These are phyloP conservation scores for Carassius carassius DNA, from an alignment of 2,113 vertebrate species.

Conservation along the genomic window DNA sequence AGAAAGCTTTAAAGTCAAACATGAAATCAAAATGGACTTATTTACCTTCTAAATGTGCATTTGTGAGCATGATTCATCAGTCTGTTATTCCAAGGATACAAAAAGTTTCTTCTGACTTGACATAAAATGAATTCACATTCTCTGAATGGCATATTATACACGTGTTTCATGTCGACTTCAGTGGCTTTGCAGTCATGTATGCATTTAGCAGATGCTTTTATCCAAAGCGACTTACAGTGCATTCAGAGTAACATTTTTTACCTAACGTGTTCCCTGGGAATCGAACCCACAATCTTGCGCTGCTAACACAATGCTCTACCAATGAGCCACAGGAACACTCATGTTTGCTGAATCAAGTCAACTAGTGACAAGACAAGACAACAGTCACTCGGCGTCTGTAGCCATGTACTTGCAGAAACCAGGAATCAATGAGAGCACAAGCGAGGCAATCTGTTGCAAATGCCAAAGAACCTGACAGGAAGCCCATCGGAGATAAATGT, in stretches of 20 bases:
- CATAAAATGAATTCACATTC: too few species aligned
- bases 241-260: too few species aligned
- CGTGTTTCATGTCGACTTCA: slow-evolving; percentile 10
- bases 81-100: neutral
- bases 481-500: neutral
- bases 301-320: too few species aligned
- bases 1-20: slow-evolving; percentile 26
- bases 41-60: neutral
- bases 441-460: slow-evolving; percentile 5
- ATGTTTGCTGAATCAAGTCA: slow-evolving; percentile 3
- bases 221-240: too few species aligned
- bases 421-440: neutral
- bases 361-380: neutral
- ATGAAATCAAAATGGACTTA: neutral
- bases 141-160: neutral
- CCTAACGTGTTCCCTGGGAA: too few species aligned
- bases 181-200: neutral
- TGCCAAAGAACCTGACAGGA: slow-evolving; percentile 4
- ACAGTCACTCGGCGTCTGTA: neutral
- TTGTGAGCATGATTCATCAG: neutral
- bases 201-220: too few species aligned
- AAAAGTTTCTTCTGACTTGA: too few species aligned
- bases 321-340: neutral
- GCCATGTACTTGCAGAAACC: neutral
- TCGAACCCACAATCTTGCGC: too few species aligned